These are phyloP conservation scores for Candoia aspera DNA, from an alignment of 2,113 vertebrate species.

Conservation along the genomic window DNA sequence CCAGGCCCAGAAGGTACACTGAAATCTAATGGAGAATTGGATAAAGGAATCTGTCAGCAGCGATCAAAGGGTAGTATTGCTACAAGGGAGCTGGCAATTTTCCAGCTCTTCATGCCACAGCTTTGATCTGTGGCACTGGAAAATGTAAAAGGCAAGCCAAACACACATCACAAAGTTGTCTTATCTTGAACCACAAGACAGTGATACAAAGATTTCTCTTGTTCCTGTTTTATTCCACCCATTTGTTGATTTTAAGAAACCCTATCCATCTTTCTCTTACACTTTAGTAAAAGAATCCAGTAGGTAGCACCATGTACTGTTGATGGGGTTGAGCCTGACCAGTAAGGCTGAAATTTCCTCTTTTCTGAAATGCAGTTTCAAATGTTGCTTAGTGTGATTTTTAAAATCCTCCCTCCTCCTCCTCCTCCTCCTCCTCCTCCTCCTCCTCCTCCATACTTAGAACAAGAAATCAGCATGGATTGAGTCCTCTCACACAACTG, in stretches of 20 bases:
- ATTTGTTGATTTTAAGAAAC: slow-evolving; percentile 8
- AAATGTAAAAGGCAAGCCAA: slow-evolving; percentile 59
- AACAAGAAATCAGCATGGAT: not conserved
- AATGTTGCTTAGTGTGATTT: not conserved
- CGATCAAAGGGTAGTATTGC: slow-evolving; percentile 56
- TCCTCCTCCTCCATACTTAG: not conserved
- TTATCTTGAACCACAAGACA: slow-evolving; percentile 50
- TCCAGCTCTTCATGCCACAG: slow-evolving; percentile 43
- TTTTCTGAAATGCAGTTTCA: not conserved
- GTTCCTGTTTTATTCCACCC: slow-evolving; percentile 4
- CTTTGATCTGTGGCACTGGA: slow-evolving; percentile 66
- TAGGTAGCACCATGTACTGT: slow-evolving; percentile 7
- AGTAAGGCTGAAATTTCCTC: not conserved
- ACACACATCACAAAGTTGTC: slow-evolving; percentile 60
- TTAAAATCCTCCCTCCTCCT: not conserved
- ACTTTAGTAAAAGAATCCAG: slow-evolving; percentile 16
- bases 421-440: not conserved
- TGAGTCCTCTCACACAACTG: not conserved
- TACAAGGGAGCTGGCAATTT: slow-evolving; percentile 51
- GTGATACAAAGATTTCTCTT: slow-evolving; percentile 41
- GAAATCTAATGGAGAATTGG: slow-evolving; percentile 54
- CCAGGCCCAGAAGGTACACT: slow-evolving; percentile 29
- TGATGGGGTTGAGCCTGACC: not conserved
- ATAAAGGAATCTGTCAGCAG: slow-evolving; percentile 32
- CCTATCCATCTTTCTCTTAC: slow-evolving; percentile 25